A percentile compares a stretch with the other conserved stretches of the same genome.
These are phyloP conservation scores for Pseudopodoces humilis DNA, from an alignment of 2,113 vertebrate genomes.

Conservation along the genomic window DNA sequence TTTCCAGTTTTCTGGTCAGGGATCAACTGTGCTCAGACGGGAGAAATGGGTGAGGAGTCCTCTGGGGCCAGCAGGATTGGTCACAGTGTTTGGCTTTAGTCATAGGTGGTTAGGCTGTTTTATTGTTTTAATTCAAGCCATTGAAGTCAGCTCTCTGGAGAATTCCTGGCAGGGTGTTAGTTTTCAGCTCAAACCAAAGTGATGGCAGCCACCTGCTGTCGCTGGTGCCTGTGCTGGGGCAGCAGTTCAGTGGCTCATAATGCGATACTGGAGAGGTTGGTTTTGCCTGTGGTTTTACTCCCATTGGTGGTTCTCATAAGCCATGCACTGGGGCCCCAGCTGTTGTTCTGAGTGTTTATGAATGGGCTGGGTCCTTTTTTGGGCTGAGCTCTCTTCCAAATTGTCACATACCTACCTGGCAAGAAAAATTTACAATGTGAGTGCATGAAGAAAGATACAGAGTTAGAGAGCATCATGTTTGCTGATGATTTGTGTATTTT, in stretches of 20 bases:
- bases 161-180: background rate
- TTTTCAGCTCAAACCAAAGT: background rate
- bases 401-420: background rate
- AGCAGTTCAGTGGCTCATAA: background rate
- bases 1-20: background rate
- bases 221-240: background rate
- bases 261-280: background rate
- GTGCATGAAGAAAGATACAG: background rate
- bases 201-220: background rate
- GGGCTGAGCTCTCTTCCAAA: background rate
- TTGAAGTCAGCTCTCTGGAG: background rate
- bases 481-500: background rate
- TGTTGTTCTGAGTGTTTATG: background rate
- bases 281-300: background rate
- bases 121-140: background rate
- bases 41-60: background rate
- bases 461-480: background rate
- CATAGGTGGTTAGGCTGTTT: background rate
- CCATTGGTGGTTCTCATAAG: background rate
- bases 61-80: background rate
- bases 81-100: background rate
- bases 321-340: fast-evolving
- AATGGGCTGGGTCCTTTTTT: background rate
- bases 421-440: background rate
- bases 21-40: background rate